These are phyloP conservation scores for Squalus acanthias DNA, from an alignment of 2,797 vertebrate species.

Conservation along the genomic window DNA sequence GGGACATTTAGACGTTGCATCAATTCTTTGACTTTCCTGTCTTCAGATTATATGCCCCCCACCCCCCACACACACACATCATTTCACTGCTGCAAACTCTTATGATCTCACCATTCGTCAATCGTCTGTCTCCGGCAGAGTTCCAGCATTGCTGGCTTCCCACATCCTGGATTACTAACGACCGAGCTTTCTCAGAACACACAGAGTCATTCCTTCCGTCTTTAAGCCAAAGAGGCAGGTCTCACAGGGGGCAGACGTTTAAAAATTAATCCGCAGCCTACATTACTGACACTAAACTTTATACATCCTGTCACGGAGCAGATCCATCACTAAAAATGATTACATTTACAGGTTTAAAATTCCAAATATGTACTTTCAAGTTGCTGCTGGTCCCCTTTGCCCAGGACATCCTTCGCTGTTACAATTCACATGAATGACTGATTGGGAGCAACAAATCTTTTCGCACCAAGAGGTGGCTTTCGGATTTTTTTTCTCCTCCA, in stretches of 20 bases:
- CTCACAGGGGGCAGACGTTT: background rate
- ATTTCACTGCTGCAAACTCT: background rate
- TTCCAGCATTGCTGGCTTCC: background rate
- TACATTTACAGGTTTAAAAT: background rate
- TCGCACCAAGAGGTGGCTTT: background rate
- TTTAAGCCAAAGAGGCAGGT: background rate
- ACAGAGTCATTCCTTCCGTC: background rate
- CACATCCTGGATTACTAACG: slow-evolving; percentile 29
- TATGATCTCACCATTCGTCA: background rate
- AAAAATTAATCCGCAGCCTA: background rate
- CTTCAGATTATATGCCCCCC: background rate
- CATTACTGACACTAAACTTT: background rate
- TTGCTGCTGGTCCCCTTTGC: background rate
- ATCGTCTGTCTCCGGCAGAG: too few relatives aligned
- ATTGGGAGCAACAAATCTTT: background rate
- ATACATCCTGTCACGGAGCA: background rate
- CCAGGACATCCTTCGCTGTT: background rate
- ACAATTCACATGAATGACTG: background rate
- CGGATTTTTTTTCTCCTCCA: too few relatives aligned
- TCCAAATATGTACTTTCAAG: background rate
- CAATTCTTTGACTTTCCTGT: background rate
- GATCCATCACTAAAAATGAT: background rate
- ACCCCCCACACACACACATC: background rate
- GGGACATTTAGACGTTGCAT: background rate
- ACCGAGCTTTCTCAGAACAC: background rate